Base-by-base conservation (phyloP, 2,797 vertebrate genomes). In the Pipistrellus nathusii region DNA sequence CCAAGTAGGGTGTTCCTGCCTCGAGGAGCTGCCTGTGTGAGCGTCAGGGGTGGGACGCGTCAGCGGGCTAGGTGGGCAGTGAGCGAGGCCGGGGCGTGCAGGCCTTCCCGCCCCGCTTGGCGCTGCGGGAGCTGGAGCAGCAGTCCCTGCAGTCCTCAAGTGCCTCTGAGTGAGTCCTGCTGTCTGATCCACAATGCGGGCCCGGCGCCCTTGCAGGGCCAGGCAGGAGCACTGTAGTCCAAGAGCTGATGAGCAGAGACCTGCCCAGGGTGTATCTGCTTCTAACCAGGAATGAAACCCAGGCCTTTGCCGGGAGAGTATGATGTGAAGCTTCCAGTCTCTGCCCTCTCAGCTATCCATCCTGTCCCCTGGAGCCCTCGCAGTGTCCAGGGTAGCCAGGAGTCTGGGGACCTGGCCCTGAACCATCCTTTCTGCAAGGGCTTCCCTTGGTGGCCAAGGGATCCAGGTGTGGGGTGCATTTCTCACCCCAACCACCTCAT, bases 341-440 rank as follows among this genome's bases (percentile, higher is more conserved):
- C 38, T 17, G 23, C 44, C 41, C 3, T 0, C 6, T 13, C 1
- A 44, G 84, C 53, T 0, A 0, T 66, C 9, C 2, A 0, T 12
- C 30, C 68, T 75, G 23, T 57, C 32, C 73, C 64, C 53, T 53
- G 59, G 59, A 78, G 73, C 53, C 82, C 30, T 80, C 38, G 66
- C 23, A 2, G 8, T 38, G 20, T 69, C 30, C 7, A 1, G 23
- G n/a, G n/a, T 2, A 21, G 38, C n/a, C 5, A 1, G 20, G 5
- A 20, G 5, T 32, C 53, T 48, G 14, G 35, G 4, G 5, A 82
- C 13, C 57, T 27, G 90, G 44, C 25, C 13, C 35, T 46, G 10
- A 0, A 9, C n/a, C 35, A 32, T 73, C 48, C 69, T 48, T 27
- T 64, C 73, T 68, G 35, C 30, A 66, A 30, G 21, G 55, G 73